These are phyloP conservation scores for Rhinogobius similis DNA, from an alignment of 2,113 vertebrate species.

Conservation along the genomic window DNA sequence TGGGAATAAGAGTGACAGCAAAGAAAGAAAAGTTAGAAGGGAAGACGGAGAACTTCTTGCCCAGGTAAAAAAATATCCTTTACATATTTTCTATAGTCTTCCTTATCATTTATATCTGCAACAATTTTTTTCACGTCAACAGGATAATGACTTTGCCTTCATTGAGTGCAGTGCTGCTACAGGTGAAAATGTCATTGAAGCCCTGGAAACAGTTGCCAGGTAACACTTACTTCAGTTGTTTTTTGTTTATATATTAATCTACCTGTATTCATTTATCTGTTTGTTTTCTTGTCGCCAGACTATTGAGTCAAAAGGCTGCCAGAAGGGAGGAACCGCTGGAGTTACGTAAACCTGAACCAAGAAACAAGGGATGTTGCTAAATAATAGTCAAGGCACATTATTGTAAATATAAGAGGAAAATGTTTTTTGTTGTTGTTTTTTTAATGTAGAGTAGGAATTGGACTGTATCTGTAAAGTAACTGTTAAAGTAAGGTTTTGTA, in stretches of 20 bases:
- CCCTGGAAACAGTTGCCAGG: conserved; percentile 83
- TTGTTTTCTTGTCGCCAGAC: conserved; percentile 69
- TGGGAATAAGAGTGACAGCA: conserved; percentile 88
- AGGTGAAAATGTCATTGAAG: conserved; percentile 84
- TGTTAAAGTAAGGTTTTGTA: neutral
- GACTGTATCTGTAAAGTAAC: neutral
- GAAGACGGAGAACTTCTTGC: conserved; percentile 81
- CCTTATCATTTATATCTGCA: neutral
- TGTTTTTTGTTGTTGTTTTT: neutral
- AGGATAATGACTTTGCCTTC: conserved; percentile 86
- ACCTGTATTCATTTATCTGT: neutral
- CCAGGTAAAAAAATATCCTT: conserved; percentile 73
- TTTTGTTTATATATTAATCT: neutral
- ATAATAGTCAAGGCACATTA: too few relatives aligned
- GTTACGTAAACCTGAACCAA: conserved; percentile 59
- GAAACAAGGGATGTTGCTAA: conserved; percentile 84
- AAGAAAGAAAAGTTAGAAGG: conserved; percentile 73
- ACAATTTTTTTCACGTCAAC: conserved; percentile 8
- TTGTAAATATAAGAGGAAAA: neutral
- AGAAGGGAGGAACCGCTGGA: conserved; percentile 52
- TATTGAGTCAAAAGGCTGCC: conserved; percentile 74
- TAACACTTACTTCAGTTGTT: conserved; percentile 57
- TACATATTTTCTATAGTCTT: neutral
- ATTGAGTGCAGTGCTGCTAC: conserved; percentile 90
- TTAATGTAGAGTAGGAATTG: neutral